These are phyloP conservation scores for Thalpophila matura DNA, from an alignment of 2,888 invertebrate species.

Conservation along the genomic window DNA sequence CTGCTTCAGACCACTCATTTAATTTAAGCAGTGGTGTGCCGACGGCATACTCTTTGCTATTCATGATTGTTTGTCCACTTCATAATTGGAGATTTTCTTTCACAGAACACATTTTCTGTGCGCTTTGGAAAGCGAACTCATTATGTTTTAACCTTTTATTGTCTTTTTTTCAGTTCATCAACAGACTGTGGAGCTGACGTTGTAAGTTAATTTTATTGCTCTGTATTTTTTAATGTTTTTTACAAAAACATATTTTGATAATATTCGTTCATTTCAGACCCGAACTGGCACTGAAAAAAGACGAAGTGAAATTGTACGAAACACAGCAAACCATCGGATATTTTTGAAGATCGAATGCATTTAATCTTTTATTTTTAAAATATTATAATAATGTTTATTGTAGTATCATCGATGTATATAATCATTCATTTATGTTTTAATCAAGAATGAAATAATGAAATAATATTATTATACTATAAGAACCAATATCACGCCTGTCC, in stretches of 20 bases:
- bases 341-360: conserved; percentile 67
- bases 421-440: conserved; percentile 25
- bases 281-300: conserved; percentile 83
- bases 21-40: conserved; percentile 3
- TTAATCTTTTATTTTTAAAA: background rate
- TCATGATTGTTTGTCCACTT: conserved; percentile 24
- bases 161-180: conserved; percentile 80
- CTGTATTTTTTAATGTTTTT: background rate
- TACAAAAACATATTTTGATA: conserved; percentile 6
- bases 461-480: too few species aligned
- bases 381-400: conserved; percentile 9
- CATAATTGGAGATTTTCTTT: conserved; percentile 40
- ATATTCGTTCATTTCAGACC: conserved; percentile 73
- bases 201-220: conserved; percentile 76
- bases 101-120: conserved; percentile 22
- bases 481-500: too few species aligned
- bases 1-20: conserved; percentile 19
- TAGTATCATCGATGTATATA: conserved; percentile 21
- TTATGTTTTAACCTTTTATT: conserved; percentile 22
- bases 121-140: conserved; percentile 17
- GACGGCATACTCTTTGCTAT: conserved; percentile 21
- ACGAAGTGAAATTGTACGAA: conserved; percentile 84
- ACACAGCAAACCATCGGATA: conserved; percentile 79
- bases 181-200: conserved; percentile 81
- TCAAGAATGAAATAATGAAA: conserved; percentile 19